Conservation (phyloP, 2,797 vertebrate species). For the Pteropus rufus region DNA sequence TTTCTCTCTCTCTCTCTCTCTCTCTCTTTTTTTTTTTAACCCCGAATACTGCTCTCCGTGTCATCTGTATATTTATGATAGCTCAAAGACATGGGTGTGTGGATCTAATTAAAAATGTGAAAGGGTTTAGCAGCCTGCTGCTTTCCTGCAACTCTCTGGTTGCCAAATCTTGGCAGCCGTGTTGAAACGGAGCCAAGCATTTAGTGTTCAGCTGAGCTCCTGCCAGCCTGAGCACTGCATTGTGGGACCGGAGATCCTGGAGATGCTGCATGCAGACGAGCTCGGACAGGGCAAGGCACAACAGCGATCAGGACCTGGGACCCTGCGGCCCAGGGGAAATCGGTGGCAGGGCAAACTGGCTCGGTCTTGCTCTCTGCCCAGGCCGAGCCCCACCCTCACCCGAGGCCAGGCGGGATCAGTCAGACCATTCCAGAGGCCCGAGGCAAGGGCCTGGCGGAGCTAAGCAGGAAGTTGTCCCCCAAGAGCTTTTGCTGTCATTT, state of each 20-base stretch:
- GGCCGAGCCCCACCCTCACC: conserved; percentile 17
- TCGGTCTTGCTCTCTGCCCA: background rate
- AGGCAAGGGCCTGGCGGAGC: background rate
- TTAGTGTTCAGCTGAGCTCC: conserved; percentile 97
- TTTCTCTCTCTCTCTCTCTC: background rate
- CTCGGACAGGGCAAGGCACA: conserved; percentile 74
- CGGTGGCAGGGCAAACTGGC: conserved; percentile 34
- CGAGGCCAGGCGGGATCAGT: background rate
- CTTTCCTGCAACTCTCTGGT: conserved; percentile 90
- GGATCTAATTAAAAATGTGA: conserved; percentile 99
- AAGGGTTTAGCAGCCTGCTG: conserved; percentile 97
- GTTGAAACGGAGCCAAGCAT: conserved; percentile 97
- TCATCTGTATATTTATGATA: conserved; percentile 98
- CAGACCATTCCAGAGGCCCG: background rate
- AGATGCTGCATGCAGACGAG: conserved; percentile 76
- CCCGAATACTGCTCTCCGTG: conserved; percentile 91
- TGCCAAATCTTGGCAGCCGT: conserved; percentile 97
- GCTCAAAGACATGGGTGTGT: conserved; percentile 99
- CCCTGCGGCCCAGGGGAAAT: conserved; percentile 62
- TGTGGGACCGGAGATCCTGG: conserved; percentile 87
- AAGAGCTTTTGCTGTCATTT: background rate
- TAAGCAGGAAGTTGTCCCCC: background rate
- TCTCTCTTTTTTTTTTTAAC: conserved; percentile 71
- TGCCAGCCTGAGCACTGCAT: conserved; percentile 91
- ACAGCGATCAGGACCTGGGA: conserved; percentile 65